Conservation (phyloP, 1,140 invertebrate species). For the Conus betulinus region DNA sequence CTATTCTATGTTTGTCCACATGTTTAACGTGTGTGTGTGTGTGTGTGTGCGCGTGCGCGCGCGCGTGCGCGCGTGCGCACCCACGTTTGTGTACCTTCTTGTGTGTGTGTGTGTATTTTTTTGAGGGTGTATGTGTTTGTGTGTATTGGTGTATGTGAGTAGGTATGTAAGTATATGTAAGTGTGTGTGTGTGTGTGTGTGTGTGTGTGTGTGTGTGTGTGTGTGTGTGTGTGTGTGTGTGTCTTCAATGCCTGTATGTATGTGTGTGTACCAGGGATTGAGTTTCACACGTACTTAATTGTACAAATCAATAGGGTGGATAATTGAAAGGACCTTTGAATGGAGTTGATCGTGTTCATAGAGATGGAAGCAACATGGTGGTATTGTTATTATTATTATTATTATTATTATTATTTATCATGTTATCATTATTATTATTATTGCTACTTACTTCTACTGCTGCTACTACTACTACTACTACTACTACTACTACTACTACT, state of each 20-base stretch:
- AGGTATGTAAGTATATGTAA: neutral
- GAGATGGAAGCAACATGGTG: no score
- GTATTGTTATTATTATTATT: no score
- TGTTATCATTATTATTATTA: no score
- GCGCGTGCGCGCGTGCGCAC: neutral
- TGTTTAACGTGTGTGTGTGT: neutral
- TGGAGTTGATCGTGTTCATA: no score
- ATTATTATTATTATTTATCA: no score
- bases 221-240: slow-evolving; percentile 13
- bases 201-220: neutral
- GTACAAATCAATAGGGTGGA: no score
- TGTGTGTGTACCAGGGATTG: neutral
- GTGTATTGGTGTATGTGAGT: neutral
- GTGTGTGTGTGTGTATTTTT: neutral
- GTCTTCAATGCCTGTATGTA: neutral
- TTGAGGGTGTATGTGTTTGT: neutral
- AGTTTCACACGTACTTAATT: no score
- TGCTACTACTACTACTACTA: no score
- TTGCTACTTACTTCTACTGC: no score
- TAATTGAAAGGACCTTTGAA: no score
- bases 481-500: no score
- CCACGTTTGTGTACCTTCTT: neutral
- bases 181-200: slow-evolving; percentile 3
- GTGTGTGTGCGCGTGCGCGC: neutral
- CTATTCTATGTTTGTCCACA: neutral